Evolutionary conservation across 2,113 vertebrate species (phyloP).

Genomic region (Mesitornis unicolor): DNA sequence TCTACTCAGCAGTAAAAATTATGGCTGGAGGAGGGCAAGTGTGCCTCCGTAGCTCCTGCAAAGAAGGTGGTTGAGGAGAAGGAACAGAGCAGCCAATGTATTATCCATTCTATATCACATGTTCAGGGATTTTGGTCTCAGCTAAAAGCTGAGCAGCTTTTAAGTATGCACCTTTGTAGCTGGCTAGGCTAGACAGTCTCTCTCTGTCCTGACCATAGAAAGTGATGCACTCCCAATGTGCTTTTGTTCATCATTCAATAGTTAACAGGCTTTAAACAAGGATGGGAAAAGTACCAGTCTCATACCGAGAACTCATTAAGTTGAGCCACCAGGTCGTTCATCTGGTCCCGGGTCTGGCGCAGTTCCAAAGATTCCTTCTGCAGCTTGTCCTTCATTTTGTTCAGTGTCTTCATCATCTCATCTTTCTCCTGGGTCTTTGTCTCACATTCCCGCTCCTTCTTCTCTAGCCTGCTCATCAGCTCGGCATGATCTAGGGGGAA

Average conservation of each 20-base stretch:
- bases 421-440: conserved; percentile 95
- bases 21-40: accelerated
- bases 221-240: background rate
- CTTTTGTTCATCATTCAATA: background rate
- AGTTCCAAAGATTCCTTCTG: conserved; percentile 92
- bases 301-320: conserved; percentile 87
- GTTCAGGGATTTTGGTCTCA: background rate
- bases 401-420: conserved; percentile 98
- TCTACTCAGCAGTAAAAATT: background rate
- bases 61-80: background rate
- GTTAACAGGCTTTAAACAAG: conserved; percentile 1
- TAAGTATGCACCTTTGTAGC: background rate
- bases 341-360: conserved; percentile 88
- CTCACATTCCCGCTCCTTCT: conserved; percentile 94
- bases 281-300: background rate
- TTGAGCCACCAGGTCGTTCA: conserved; percentile 85
- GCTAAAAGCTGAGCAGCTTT: background rate
- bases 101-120: background rate
- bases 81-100: background rate
- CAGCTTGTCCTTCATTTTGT: conserved; percentile 99
- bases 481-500: conserved; percentile 85
- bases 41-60: background rate
- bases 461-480: conserved; percentile 86
- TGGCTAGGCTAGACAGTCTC: background rate
- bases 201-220: background rate